Conservation (phyloP, 2,888 invertebrate species). For the Cecidostiba fungosa region DNA sequence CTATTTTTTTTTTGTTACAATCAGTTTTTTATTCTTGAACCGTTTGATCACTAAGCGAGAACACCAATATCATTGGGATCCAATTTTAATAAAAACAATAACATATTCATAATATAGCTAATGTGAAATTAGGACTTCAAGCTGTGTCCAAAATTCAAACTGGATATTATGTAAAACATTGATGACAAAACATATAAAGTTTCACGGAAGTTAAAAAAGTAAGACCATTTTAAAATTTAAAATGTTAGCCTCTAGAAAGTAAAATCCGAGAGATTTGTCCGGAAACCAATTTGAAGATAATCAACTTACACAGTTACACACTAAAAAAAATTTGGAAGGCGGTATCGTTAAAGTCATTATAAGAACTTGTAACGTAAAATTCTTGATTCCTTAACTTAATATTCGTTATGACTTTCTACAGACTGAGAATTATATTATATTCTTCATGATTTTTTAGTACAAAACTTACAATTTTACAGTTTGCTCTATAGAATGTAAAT, state of each 20-base stretch:
- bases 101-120: no score
- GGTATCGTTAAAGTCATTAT: conserved; percentile 17
- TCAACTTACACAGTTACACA: conserved; percentile 8
- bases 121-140: no score
- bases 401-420: conserved; percentile 47
- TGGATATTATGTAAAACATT: no score
- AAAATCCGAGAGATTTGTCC: conserved; percentile 28
- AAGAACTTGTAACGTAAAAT: not conserved
- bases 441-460: conserved; percentile 3
- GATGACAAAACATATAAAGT: no score
- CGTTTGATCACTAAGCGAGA: no score
- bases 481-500: not conserved
- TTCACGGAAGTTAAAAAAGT: no score
- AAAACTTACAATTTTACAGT: conserved; percentile 1
- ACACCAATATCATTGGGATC: no score
- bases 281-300: conserved; percentile 39
- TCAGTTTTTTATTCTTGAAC: no score
- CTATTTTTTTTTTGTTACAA: no score
- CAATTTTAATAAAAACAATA: no score
- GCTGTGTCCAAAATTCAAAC: no score
- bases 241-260: conserved; percentile 30
- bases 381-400: conserved; percentile 20
- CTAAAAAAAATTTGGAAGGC: conserved; percentile 32
- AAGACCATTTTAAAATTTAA: no score
- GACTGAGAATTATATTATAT: not conserved